phyloP scores from a whole-genome alignment of 2,113 vertebrate species.

The Argyrosomus japonicus region DNA sequence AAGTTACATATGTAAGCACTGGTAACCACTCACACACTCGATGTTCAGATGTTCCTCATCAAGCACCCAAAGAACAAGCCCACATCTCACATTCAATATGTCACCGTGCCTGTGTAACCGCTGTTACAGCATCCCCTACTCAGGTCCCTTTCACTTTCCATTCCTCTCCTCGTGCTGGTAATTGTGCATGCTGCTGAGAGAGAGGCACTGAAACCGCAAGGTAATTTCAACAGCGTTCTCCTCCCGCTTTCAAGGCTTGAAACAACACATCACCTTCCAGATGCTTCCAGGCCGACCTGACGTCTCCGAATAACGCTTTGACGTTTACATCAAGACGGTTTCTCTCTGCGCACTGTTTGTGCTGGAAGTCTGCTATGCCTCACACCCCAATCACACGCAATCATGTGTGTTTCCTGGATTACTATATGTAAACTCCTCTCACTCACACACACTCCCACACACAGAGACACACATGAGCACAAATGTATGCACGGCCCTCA shows the following conservation, averaged over 20 bases:
- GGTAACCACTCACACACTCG: constrained; percentile 13
- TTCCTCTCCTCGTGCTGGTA: constrained; percentile 65
- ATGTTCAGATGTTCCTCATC: constrained; percentile 65
- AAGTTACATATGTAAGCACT: constrained; percentile 43
- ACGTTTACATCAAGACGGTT: constrained; percentile 54
- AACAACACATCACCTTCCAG: constrained; percentile 77
- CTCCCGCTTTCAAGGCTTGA: constrained; percentile 63
- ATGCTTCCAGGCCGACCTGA: constrained; percentile 61
- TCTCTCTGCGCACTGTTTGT: constrained; percentile 56
- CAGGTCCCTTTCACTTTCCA: constrained; percentile 69
- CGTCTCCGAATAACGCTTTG: constrained; percentile 39
- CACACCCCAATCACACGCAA: constrained; percentile 66
- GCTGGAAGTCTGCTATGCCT: constrained; percentile 73
- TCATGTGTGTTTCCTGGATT: constrained; percentile 73
- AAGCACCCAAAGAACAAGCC: constrained; percentile 48
- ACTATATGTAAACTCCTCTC: constrained; percentile 64
- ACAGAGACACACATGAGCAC: constrained; percentile 16
- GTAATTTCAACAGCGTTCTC: constrained; percentile 68
- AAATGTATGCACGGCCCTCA: constrained; percentile 22
- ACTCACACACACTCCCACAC: constrained; percentile 56
- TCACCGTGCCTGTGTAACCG: constrained; percentile 57
- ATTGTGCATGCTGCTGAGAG: constrained; percentile 71
- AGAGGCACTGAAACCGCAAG: constrained; percentile 63
- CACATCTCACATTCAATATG: constrained; percentile 65
- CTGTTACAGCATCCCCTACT: constrained; percentile 59